Evolutionary conservation across 2,113 vertebrate species (phyloP).

Genomic region (Oryzias melastigma): DNA sequence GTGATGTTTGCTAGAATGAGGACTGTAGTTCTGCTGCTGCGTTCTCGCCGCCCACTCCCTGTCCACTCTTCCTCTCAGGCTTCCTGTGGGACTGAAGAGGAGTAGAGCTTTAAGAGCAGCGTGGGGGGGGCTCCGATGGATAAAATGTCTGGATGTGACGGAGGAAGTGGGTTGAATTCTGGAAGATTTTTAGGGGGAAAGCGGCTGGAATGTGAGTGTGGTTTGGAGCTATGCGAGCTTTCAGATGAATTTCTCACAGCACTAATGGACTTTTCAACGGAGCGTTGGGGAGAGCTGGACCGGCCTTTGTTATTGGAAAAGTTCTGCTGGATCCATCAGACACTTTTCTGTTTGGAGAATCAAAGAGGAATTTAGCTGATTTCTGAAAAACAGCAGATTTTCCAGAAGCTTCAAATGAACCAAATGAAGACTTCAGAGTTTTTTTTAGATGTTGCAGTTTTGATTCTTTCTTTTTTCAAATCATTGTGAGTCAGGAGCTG

Average conservation of each 20-base stretch:
- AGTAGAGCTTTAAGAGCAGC: slow-evolving; percentile 70
- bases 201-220: slow-evolving; percentile 60
- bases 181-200: slow-evolving; percentile 37
- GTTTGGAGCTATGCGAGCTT: slow-evolving; percentile 31
- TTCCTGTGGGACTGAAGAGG: slow-evolving; percentile 77
- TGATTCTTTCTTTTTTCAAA: too few relatives aligned
- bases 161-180: slow-evolving; percentile 68
- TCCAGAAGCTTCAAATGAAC: not conserved
- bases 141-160: slow-evolving; percentile 62
- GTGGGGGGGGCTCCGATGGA: slow-evolving; percentile 35
- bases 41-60: slow-evolving; percentile 59
- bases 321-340: slow-evolving; percentile 7
- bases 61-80: slow-evolving; percentile 62
- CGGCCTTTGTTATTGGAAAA: slow-evolving; percentile 31
- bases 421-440: too few relatives aligned
- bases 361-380: slow-evolving; percentile 33
- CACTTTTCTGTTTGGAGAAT: slow-evolving; percentile 13
- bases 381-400: slow-evolving; percentile 36
- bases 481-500: too few relatives aligned
- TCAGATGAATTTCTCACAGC: slow-evolving; percentile 18
- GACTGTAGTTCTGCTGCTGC: slow-evolving; percentile 11
- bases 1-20: slow-evolving; percentile 14
- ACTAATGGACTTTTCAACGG: slow-evolving; percentile 52
- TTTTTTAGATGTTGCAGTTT: too few relatives aligned
- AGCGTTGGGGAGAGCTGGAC: slow-evolving; percentile 23